Evolutionary conservation across 2,797 vertebrate genomes (phyloP), one percentile per base, ranked within the genome.

Genomic region (Acrocephalus scirpaceus): DNA sequence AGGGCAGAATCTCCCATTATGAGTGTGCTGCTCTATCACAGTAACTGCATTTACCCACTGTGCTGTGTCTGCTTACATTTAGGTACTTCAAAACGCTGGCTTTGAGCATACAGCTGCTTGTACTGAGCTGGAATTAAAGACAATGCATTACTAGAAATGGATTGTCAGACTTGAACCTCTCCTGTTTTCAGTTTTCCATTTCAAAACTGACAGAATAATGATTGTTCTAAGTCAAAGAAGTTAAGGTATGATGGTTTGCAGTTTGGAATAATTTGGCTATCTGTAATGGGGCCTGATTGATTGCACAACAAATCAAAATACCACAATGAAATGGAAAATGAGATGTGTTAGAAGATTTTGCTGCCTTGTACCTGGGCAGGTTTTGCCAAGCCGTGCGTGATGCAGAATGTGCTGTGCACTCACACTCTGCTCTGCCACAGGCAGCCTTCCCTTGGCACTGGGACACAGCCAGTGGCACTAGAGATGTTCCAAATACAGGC

Each of bases 401-500:
- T 71, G 38, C 79, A 40, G 57, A 45, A 20, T 32, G 16, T 45
- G 36, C 36, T 8, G 17, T 67, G 17, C 2, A 2, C 25, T 12
- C 36, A 11, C 14, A 3, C 29, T n/a, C 22, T 54, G 51, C 60
- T 86, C 5, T 84, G 65, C 85, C 62, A 13, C 50, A 13, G 5
- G 32, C 42, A 4, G 11, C n/a, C 19, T 64, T 4, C 22, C 38
- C 58, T 17, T 86, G 45, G 42, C 60, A 29, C 25, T 3, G 22
- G 32, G 22, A 10, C 36, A 6, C 40, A 22, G 75, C 61, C 86
- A 18, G 74, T 74, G 44, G 40, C 65, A 30, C 29, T 40, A 9
- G 27, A 27, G 47, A n/a, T 0, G 0, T 47, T 58, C 13, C 1
- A 9, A 64, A 25, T 12, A 16, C 26, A 44, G 38, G 25, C 38